Conservation (phyloP, 2,113 vertebrate species). For the Vidua macroura region DNA sequence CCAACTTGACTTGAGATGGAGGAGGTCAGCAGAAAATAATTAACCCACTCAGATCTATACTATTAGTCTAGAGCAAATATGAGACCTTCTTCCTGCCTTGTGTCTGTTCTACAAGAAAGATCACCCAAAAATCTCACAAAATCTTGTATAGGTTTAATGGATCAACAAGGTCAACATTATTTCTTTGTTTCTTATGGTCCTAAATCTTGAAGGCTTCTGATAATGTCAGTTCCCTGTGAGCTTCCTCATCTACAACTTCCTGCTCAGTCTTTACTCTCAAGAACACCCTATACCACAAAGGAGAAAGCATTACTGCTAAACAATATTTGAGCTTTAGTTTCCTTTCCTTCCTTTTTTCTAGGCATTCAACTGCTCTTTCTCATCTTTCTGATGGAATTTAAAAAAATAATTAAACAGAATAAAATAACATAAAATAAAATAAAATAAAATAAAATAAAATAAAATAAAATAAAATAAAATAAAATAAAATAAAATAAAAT, state of each 20-base stretch:
- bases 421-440: neutral
- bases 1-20: neutral
- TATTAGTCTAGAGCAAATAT: neutral
- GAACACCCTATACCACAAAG: neutral
- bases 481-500: too few species aligned
- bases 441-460: neutral
- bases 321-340: neutral
- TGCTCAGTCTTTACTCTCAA: neutral
- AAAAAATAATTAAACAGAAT: neutral
- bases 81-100: neutral
- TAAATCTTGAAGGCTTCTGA: neutral
- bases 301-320: neutral
- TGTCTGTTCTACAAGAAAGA: neutral
- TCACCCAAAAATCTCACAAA: neutral
- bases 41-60: neutral
- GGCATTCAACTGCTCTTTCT: neutral
- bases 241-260: neutral
- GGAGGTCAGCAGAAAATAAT: conserved; percentile 1
- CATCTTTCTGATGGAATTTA: neutral
- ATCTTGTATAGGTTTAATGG: neutral
- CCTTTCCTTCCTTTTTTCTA: neutral
- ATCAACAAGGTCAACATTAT: neutral
- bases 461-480: too few species aligned
- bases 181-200: neutral
- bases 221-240: neutral